These are phyloP conservation scores for Apostichopus leukothele DNA, from an alignment of 53 echinoderm and acorn worm species.

Conservation along the genomic window DNA sequence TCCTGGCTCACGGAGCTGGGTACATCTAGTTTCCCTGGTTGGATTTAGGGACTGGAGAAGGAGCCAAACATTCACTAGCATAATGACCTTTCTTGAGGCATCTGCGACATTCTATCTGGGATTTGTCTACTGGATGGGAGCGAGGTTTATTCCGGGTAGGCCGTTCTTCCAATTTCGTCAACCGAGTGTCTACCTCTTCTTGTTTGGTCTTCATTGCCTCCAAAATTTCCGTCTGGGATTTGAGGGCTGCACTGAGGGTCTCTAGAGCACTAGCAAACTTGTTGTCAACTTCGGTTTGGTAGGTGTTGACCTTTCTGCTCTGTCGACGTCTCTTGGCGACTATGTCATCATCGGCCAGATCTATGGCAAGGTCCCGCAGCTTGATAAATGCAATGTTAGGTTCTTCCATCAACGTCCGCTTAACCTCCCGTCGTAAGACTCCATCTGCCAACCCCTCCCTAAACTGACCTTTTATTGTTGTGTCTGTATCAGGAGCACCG, in stretches of 20 bases:
- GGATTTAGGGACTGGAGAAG: not conserved
- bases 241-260: too few species aligned
- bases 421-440: conserved; percentile 44
- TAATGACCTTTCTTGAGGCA: conserved; percentile 6
- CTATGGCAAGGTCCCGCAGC: conserved; percentile 46
- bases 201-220: too few species aligned
- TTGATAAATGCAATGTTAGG: conserved; percentile 22
- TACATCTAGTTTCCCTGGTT: conserved; percentile 29
- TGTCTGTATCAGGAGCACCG: conserved; percentile 1
- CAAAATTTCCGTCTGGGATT: too few species aligned
- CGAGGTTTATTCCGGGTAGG: too few species aligned
- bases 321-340: not conserved
- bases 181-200: too few species aligned
- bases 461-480: not conserved
- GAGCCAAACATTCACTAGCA: conserved; percentile 34
- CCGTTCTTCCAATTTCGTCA: too few species aligned
- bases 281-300: not conserved
- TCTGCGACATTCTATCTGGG: not conserved
- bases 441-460: not conserved
- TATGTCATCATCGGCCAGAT: conserved; percentile 40
- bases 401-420: conserved; percentile 34
- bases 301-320: not conserved
- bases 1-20: conserved; percentile 28
- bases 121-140: not conserved
- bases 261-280: not conserved